phyloP scores from a whole-genome alignment of 2,797 vertebrate genomes.

The Petrocephalus schoutedeni region DNA sequence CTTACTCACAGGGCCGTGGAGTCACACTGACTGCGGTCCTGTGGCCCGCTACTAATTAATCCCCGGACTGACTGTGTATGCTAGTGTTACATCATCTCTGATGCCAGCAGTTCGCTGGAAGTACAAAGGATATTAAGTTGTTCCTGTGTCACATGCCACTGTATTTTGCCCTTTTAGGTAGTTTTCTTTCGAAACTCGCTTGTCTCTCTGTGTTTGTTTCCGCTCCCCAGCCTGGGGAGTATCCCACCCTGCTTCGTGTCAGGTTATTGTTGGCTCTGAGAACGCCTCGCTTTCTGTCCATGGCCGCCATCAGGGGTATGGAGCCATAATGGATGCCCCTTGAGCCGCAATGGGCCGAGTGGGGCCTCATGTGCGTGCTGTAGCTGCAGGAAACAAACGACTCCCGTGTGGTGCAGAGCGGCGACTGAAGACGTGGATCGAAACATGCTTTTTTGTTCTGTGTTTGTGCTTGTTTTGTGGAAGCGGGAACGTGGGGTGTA shows the following conservation, averaged over 20 bases:
- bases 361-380: neutral
- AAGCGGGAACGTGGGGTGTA: neutral
- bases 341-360: slow-evolving; percentile 1
- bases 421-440: neutral
- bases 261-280: neutral
- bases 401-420: neutral
- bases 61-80: neutral
- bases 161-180: neutral
- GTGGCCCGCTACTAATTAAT: slow-evolving; percentile 18
- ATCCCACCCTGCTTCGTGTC: slow-evolving; percentile 7
- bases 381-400: neutral
- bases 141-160: neutral
- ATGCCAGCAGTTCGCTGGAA: neutral
- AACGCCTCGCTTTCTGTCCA: neutral
- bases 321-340: slow-evolving; percentile 27
- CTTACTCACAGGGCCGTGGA: neutral
- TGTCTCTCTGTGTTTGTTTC: neutral
- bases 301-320: neutral
- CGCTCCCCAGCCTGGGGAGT: slow-evolving; percentile 13
- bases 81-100: slow-evolving; percentile 10
- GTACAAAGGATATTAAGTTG: neutral
- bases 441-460: neutral
- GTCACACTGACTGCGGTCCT: neutral
- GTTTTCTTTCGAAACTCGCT: neutral
- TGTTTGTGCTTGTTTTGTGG: neutral